These are phyloP conservation scores for Littorina saxatilis DNA, from an alignment of 1,140 invertebrate species.

Conservation along the genomic window DNA sequence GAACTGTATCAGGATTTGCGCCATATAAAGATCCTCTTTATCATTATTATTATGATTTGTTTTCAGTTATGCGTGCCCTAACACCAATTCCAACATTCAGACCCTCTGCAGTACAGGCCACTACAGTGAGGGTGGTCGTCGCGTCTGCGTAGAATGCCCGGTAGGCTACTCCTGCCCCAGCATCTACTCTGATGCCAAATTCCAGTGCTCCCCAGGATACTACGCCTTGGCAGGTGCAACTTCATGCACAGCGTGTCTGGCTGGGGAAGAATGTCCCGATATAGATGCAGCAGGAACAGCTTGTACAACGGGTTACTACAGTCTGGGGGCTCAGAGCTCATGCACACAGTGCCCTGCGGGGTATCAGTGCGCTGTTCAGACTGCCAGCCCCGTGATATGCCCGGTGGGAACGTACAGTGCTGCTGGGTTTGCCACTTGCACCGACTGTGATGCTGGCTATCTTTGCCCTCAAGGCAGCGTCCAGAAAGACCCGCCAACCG, in stretches of 20 bases:
- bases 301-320: slow-evolving; percentile 67
- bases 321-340: slow-evolving; percentile 60
- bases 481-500: slow-evolving; percentile 54
- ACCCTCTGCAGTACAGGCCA: slow-evolving; percentile 59
- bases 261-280: slow-evolving; percentile 66
- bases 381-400: slow-evolving; percentile 62
- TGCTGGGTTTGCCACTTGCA: slow-evolving; percentile 51
- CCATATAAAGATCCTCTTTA: no score
- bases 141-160: slow-evolving; percentile 63
- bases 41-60: not conserved
- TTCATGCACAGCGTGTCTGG: slow-evolving; percentile 64
- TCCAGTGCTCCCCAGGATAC: slow-evolving; percentile 60
- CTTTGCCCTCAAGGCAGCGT: slow-evolving; percentile 68
- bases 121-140: slow-evolving; percentile 61
- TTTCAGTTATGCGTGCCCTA: slow-evolving; percentile 61
- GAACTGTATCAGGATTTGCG: no score
- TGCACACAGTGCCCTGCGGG: slow-evolving; percentile 69
- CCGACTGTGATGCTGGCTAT: slow-evolving; percentile 64
- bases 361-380: slow-evolving; percentile 56
- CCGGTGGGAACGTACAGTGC: slow-evolving; percentile 61
- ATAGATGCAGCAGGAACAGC: slow-evolving; percentile 53
- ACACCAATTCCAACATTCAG: slow-evolving; percentile 49
- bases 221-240: slow-evolving; percentile 60
- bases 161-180: slow-evolving; percentile 70
- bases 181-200: slow-evolving; percentile 54